Evolutionary conservation across 2,888 invertebrate species (phyloP).

Genomic region (Phaonia tiefii): DNA sequence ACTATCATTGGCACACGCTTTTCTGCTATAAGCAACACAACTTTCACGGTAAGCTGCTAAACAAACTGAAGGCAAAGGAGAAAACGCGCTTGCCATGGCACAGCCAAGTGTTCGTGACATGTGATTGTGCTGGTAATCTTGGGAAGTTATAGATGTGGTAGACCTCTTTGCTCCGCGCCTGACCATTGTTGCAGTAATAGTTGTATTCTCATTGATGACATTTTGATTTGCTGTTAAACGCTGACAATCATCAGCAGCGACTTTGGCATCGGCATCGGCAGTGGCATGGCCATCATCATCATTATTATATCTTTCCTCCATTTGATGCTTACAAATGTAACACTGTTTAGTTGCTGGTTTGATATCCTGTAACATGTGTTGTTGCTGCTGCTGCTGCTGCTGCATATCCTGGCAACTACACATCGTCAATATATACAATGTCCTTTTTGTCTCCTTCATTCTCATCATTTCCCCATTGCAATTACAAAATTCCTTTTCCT

Average conservation of each 20-base stretch:
- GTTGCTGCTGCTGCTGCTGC: neutral
- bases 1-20: conserved; percentile 59
- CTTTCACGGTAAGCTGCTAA: conserved; percentile 33
- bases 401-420: conserved; percentile 46
- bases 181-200: conserved; percentile 35
- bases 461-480: conserved; percentile 39
- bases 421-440: conserved; percentile 29
- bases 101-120: conserved; percentile 62
- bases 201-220: conserved; percentile 53
- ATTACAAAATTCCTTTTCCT: conserved; percentile 52
- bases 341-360: neutral
- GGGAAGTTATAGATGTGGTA: conserved; percentile 20
- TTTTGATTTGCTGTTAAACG: conserved; percentile 64
- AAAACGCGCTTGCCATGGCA: conserved; percentile 42
- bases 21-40: conserved; percentile 34
- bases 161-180: conserved; percentile 27
- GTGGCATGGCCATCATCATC: conserved; percentile 21
- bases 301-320: too few species aligned
- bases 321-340: too few species aligned
- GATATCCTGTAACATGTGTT: conserved; percentile 13
- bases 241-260: conserved; percentile 45
- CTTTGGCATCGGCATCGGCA: conserved; percentile 44
- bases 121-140: conserved; percentile 50
- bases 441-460: conserved; percentile 34
- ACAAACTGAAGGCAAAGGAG: conserved; percentile 36